Percentiles rank a stretch among this genome's conserved stretches.
phyloP scores from a whole-genome alignment of 1,140 invertebrate species.

The Neodiprion pinetum region DNA sequence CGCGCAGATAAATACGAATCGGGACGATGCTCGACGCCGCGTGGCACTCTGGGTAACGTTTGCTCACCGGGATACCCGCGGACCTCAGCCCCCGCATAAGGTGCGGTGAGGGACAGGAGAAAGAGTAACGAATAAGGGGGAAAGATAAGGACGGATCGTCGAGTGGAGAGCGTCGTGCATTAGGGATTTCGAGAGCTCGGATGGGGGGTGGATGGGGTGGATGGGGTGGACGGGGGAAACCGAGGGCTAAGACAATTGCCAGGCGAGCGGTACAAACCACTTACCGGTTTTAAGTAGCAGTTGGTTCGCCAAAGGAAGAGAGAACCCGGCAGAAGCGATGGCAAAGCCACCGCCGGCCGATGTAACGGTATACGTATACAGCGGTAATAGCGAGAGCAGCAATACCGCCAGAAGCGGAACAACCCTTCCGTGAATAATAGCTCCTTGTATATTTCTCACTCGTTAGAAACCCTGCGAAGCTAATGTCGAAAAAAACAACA shows the following conservation, averaged over 20 bases:
- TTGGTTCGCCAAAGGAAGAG: slow-evolving; percentile 13
- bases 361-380: no score
- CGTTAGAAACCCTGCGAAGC: not conserved
- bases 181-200: slow-evolving; percentile 36
- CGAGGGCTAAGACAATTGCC: slow-evolving; percentile 29
- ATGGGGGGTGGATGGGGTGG: slow-evolving; percentile 2
- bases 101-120: not conserved
- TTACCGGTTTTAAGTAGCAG: slow-evolving; percentile 37
- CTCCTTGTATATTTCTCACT: not conserved
- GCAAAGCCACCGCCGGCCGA: no score
- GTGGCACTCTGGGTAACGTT: slow-evolving; percentile 34
- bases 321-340: not conserved
- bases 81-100: not conserved
- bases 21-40: slow-evolving; percentile 19
- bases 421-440: not conserved
- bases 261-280: slow-evolving; percentile 38
- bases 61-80: slow-evolving; percentile 25
- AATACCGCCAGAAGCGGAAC: not conserved
- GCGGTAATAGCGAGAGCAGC: no score
- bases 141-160: not conserved
- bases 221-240: not conserved
- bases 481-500: not conserved
- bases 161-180: slow-evolving; percentile 33
- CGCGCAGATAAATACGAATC: slow-evolving; percentile 39
- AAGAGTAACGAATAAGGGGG: not conserved